Conservation (phyloP, 30 jellyfish, hydroid and myxozoan species). For the Aurelia coerulea region DNA sequence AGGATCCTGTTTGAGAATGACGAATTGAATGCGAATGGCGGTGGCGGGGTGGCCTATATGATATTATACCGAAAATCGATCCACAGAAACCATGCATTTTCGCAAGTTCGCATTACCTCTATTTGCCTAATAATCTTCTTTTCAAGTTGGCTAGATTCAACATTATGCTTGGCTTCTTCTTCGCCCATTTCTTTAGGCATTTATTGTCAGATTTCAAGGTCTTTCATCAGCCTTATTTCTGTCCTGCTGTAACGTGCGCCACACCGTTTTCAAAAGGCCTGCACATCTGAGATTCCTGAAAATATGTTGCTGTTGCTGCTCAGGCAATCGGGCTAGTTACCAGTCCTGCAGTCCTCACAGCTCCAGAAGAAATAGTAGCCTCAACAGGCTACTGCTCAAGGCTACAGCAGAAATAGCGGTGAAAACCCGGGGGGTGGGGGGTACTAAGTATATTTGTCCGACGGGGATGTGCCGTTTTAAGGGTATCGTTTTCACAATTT, state of each 20-base stretch:
- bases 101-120: constrained; percentile 48
- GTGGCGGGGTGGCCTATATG: no score
- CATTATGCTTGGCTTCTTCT: constrained; percentile 22
- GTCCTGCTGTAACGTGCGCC: constrained; percentile 5
- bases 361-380: no score
- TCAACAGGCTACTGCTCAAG: no score
- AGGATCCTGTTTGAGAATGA: no score
- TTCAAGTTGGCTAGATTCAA: constrained; percentile 61
- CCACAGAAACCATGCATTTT: neutral
- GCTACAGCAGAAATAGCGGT: no score
- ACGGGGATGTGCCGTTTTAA: no score
- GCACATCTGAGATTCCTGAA: neutral
- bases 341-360: neutral
- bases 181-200: constrained; percentile 29
- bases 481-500: no score
- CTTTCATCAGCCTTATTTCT: neutral
- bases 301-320: neutral
- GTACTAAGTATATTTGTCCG: no score
- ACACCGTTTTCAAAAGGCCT: neutral
- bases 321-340: neutral
- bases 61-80: neutral
- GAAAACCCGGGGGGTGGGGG: no score
- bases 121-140: constrained; percentile 82
- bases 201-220: neutral
- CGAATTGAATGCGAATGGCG: no score